Conservation (phyloP, 2,797 vertebrate genomes). For the Malacoctenus gilli region DNA sequence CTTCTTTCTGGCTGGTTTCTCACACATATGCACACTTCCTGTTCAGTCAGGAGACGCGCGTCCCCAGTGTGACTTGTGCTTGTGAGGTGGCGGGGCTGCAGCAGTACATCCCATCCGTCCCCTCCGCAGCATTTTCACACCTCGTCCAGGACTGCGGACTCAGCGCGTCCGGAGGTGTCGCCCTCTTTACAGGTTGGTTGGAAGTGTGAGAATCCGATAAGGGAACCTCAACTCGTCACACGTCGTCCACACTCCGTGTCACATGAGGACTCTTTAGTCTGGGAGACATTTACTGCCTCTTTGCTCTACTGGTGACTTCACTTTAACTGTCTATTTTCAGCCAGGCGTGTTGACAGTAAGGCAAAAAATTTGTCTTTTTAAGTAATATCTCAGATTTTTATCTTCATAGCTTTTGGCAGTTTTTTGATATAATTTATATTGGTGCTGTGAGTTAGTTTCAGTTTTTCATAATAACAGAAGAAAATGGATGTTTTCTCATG, state of each 20-base stretch:
- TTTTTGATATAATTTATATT: no score
- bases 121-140: conserved; percentile 18
- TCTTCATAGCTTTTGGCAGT: no score
- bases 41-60: background rate
- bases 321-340: background rate
- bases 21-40: no score
- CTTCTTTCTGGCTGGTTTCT: no score
- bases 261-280: background rate
- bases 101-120: conserved; percentile 2
- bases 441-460: no score
- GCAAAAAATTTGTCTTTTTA: no score
- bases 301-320: background rate
- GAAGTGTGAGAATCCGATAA: conserved; percentile 13
- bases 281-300: background rate
- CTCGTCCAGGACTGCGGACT: conserved; percentile 20
- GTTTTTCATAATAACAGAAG: no score
- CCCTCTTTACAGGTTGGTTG: conserved; percentile 19
- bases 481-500: no score
- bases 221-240: background rate
- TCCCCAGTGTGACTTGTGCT: background rate
- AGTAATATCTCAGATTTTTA: no score
- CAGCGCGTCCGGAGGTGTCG: conserved; percentile 35
- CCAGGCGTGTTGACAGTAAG: no score
- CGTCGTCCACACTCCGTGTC: conserved; percentile 4
- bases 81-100: background rate